Evolutionary conservation across 2,113 vertebrate genomes (phyloP).

Genomic region (Antennarius striatus): DNA sequence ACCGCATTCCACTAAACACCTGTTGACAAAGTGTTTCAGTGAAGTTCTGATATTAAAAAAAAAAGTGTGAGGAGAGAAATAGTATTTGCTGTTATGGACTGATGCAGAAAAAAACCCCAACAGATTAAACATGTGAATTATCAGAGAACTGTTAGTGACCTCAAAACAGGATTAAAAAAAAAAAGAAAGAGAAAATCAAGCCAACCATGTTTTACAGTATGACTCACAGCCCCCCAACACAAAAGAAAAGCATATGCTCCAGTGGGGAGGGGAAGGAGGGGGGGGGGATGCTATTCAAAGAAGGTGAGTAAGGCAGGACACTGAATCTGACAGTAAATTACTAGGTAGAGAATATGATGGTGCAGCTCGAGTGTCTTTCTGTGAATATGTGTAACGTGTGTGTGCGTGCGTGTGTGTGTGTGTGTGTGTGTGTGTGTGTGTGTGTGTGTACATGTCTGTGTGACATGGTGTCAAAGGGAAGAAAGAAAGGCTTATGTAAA

Average conservation of each 20-base stretch:
- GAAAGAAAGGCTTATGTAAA: not conserved
- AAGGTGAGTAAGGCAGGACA: not conserved
- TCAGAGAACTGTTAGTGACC: not conserved
- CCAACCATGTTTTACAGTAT: conserved; percentile 4
- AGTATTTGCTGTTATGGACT: not conserved
- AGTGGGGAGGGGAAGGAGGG: not conserved
- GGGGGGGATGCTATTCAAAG: not conserved
- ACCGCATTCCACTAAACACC: conserved; percentile 39
- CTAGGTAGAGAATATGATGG: not conserved
- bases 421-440: not conserved
- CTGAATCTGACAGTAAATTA: conserved; percentile 25
- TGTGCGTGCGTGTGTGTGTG: too few relatives aligned
- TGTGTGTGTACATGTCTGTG: not conserved
- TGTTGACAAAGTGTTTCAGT: conserved; percentile 10
- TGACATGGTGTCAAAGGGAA: not conserved
- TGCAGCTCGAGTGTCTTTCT: too few relatives aligned
- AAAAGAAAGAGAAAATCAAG: not conserved
- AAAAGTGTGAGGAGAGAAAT: conserved; percentile 1
- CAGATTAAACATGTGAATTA: conserved; percentile 24
- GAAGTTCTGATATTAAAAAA: conserved; percentile 1
- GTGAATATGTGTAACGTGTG: too few relatives aligned
- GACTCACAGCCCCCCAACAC: not conserved
- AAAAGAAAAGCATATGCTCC: not conserved
- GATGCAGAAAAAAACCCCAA: conserved; percentile 4
- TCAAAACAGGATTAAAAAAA: conserved; percentile 17